Conservation (phyloP, 2,888 invertebrate species). For the Platycnemis pennipes region DNA sequence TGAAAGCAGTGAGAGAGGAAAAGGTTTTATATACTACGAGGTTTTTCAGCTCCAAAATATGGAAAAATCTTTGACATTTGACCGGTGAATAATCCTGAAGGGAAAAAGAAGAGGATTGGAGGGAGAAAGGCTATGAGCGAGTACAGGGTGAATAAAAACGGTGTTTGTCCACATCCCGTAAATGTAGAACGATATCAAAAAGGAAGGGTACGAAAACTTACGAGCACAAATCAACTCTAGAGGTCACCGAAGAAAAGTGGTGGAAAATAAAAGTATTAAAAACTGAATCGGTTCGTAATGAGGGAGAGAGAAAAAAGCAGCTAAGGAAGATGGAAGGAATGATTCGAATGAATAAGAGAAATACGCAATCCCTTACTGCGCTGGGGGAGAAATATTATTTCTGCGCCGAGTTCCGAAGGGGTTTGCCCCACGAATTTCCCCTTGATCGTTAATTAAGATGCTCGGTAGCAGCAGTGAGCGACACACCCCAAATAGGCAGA, state of each 20-base stretch:
- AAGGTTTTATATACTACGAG: no score
- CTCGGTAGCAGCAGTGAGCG: not conserved
- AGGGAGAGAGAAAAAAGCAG: not conserved
- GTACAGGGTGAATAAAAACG: no score
- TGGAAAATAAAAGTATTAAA: not conserved
- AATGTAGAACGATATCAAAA: no score
- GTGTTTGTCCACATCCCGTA: no score
- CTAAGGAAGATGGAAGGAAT: not conserved
- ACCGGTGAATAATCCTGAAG: no score
- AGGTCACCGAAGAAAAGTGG: not conserved
- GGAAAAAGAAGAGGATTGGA: no score
- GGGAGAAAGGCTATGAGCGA: no score
- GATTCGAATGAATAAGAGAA: not conserved
- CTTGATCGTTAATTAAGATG: constrained; percentile 36
- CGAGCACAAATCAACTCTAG: not conserved
- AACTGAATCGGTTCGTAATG: not conserved
- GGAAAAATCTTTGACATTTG: no score
- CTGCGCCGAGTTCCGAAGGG: not conserved
- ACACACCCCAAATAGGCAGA: not conserved
- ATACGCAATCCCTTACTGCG: not conserved
- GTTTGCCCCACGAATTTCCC: not conserved
- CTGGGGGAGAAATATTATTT: not conserved
- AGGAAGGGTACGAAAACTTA: not conserved
- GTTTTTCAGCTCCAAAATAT: no score
- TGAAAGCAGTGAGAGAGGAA: no score